These are phyloP conservation scores for Tadarida brasiliensis DNA, from an alignment of 2,797 vertebrate species.

Conservation along the genomic window DNA sequence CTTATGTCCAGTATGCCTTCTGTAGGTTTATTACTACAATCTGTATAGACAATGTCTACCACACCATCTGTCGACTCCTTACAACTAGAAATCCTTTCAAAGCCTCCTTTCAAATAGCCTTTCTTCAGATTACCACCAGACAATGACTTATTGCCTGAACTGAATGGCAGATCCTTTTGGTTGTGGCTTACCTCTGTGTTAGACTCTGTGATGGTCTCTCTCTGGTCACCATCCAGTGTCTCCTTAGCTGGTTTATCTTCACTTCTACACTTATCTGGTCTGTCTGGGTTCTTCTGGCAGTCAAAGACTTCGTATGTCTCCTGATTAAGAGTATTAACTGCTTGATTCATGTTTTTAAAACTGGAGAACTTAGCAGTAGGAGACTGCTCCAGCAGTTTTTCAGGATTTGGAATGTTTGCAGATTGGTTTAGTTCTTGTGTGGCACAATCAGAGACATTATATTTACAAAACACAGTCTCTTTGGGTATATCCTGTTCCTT, in stretches of 20 bases:
- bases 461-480: neutral
- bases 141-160: neutral
- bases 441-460: neutral
- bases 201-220: neutral
- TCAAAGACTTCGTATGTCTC: neutral
- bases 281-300: neutral
- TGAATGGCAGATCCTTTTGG: neutral
- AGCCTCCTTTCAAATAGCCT: conserved; percentile 48
- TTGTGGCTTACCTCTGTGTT: neutral
- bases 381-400: neutral
- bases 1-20: neutral
- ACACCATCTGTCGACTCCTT: neutral
- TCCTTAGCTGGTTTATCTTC: conserved; percentile 12
- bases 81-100: conserved; percentile 42
- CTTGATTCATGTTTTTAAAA: conserved; percentile 13
- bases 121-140: conserved; percentile 18
- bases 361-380: neutral
- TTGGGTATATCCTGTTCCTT: neutral
- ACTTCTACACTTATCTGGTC: conserved; percentile 33
- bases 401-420: conserved; percentile 63
- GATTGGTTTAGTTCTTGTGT: neutral
- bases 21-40: neutral
- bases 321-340: neutral
- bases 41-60: neutral
- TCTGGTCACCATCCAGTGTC: neutral